Evolutionary conservation across 2,113 vertebrate species (phyloP), one percentile per base, ranked within the genome.

Genomic region (Oostethus manadensis): DNA sequence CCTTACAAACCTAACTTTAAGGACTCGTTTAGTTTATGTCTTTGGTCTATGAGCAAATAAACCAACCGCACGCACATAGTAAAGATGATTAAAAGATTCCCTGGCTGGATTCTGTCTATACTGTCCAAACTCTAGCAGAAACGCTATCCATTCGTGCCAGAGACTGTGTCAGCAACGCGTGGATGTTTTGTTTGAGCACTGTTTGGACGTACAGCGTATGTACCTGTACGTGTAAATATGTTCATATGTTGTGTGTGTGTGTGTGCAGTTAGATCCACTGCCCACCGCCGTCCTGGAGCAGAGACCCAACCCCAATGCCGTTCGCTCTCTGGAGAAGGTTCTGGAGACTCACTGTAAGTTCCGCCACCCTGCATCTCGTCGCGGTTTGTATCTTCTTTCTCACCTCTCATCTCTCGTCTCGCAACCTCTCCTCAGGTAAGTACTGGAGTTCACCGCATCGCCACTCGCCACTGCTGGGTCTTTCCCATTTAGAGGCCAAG

Each of bases 321-420:
- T 94, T 45, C 86, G 87, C 63, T 93, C 94, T 0, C 78, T 96
- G 81, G 92, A 96, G 87, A 94, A 92, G 58, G 94, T 96, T 53
- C 87, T 97, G 17, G 92, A 93, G 85, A 96, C 90, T 72, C 94
- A 97, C 86, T 91, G 94, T 96, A 74, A 88, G 94, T 85, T 18
- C 21, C 18, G 14, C 21, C 16, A 16, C 1, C 11, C 20, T 22
- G 20, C 47, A 21, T 22, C 13, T 15, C 22, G 14, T 35, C 26
- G 6, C 1, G 63, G 45, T 33, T 3, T 21, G 17, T 35, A 13
- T 18, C 0, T 23, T 10, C 17, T 29, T 26, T 29, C 23, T 45
- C 33, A 44, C n/a, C n/a, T n/a, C n/a, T n/a, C n/a, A n/a, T n/a
- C n/a, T 17, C 1, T 5, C 13, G 10, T 21, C 16, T 47, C 26